These are phyloP conservation scores for Neolamprologus tretocephalus DNA, from an alignment of 2,113 vertebrate genomes.

Conservation along the genomic window DNA sequence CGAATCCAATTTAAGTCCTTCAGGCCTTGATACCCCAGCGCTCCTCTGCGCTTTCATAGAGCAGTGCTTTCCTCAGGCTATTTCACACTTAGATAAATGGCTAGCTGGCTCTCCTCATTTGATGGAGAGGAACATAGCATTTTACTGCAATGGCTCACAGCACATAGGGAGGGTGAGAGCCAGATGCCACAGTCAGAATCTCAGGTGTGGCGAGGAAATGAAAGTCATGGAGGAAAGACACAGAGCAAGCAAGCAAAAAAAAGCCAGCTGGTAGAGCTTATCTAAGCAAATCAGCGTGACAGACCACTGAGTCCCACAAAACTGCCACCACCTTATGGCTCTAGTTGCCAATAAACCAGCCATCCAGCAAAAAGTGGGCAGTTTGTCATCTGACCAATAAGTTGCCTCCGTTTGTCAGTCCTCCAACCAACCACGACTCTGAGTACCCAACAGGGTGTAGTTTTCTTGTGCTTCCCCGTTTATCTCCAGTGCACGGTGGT, in stretches of 20 bases:
- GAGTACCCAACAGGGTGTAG: constrained; percentile 5
- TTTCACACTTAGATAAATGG: constrained; percentile 38
- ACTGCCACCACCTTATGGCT: not conserved
- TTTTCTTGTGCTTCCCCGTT: constrained; percentile 14
- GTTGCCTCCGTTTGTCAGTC: not conserved
- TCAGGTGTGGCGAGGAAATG: not conserved
- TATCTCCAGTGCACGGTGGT: not conserved
- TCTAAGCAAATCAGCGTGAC: not conserved
- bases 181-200: not conserved
- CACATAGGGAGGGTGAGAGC: not conserved
- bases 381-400: not conserved
- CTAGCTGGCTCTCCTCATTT: not conserved
- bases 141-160: not conserved
- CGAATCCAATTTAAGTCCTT: constrained; percentile 9
- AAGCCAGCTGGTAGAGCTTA: not conserved
- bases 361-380: not conserved
- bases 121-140: not conserved
- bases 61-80: constrained; percentile 5
- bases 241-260: not conserved
- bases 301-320: not conserved
- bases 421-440: not conserved
- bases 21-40: not conserved
- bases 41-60: not conserved
- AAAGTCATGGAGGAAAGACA: not conserved
- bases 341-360: not conserved